Evolutionary conservation across 2,797 vertebrate species (phyloP).

Genomic region (Pygocentrus nattereri): DNA sequence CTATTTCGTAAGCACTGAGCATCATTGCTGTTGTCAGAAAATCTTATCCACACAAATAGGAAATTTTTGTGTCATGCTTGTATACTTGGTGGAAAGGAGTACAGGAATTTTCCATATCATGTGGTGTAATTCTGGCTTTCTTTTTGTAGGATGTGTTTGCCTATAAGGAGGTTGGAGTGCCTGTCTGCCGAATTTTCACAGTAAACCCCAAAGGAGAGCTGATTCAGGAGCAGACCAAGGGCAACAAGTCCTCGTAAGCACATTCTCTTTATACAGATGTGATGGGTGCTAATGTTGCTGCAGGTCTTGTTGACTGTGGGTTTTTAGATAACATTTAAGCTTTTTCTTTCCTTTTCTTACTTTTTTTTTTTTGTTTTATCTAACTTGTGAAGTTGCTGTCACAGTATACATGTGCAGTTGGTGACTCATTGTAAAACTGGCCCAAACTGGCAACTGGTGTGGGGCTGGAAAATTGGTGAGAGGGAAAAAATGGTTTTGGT

Average conservation of each 20-base stretch:
- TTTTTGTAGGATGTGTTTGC: slow-evolving; percentile 91
- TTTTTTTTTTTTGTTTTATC: too few species aligned
- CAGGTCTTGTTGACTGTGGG: not conserved
- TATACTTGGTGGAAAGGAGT: slow-evolving; percentile 39
- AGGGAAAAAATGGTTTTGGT: too few species aligned
- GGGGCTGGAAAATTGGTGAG: too few species aligned
- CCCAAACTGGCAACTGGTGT: too few species aligned
- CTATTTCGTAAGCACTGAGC: slow-evolving; percentile 46
- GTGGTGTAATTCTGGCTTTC: slow-evolving; percentile 33
- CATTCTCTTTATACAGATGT: not conserved
- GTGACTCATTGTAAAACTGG: too few species aligned
- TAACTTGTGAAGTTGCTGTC: too few species aligned
- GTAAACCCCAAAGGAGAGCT: slow-evolving; percentile 98
- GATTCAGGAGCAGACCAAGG: slow-evolving; percentile 96
- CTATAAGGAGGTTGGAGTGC: slow-evolving; percentile 94
- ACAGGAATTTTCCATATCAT: not conserved
- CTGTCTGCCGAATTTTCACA: slow-evolving; percentile 91
- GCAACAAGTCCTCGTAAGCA: slow-evolving; percentile 98
- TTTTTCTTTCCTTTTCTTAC: too few species aligned
- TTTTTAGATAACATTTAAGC: not conserved
- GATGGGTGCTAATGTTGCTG: not conserved
- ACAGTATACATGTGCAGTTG: too few species aligned
- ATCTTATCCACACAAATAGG: slow-evolving; percentile 58
- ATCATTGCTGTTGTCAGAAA: slow-evolving; percentile 54
- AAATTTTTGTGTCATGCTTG: slow-evolving; percentile 62